Conservation (phyloP, 2,113 vertebrate species). For the Austrofundulus limnaeus region DNA sequence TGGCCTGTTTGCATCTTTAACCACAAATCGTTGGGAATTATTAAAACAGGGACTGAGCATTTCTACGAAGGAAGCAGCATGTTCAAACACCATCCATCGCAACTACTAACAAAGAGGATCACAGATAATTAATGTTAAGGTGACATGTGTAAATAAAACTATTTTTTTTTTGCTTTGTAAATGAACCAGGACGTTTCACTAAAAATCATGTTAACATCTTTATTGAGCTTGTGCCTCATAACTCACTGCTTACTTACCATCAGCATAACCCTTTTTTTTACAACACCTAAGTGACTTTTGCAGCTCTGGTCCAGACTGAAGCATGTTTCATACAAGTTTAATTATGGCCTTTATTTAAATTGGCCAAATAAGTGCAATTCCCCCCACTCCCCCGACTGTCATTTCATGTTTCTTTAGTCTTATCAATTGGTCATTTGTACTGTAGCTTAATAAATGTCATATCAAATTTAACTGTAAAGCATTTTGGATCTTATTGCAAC, state of each 20-base stretch:
- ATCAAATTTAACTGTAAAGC: conserved; percentile 54
- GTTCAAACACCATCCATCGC: conserved; percentile 72
- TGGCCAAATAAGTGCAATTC: conserved; percentile 47
- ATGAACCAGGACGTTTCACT: conserved; percentile 85
- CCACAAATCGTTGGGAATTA: conserved; percentile 73
- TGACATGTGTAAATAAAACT: conserved; percentile 94
- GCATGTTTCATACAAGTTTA: conserved; percentile 80
- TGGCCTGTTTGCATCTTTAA: conserved; percentile 89
- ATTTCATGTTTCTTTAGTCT: conserved; percentile 48
- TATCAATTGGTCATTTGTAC: conserved; percentile 58
- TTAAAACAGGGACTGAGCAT: conserved; percentile 69
- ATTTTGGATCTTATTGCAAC: conserved; percentile 20
- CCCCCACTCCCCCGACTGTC: too few relatives aligned
- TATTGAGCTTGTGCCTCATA: conserved; percentile 87
- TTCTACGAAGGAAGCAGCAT: conserved; percentile 81
- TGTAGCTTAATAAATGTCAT: conserved; percentile 48
- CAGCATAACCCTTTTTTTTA: conserved; percentile 85
- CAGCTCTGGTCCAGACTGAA: conserved; percentile 80
- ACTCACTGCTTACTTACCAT: conserved; percentile 89
- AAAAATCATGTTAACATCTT: conserved; percentile 88
- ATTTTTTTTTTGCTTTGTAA: conserved; percentile 91
- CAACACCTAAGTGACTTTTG: conserved; percentile 70
- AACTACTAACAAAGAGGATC: conserved; percentile 91
- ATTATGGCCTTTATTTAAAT: conserved; percentile 70
- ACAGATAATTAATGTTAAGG: conserved; percentile 79